These are phyloP conservation scores for Octopus bimaculoides DNA, from an alignment of 1,140 invertebrate species.

Conservation along the genomic window DNA sequence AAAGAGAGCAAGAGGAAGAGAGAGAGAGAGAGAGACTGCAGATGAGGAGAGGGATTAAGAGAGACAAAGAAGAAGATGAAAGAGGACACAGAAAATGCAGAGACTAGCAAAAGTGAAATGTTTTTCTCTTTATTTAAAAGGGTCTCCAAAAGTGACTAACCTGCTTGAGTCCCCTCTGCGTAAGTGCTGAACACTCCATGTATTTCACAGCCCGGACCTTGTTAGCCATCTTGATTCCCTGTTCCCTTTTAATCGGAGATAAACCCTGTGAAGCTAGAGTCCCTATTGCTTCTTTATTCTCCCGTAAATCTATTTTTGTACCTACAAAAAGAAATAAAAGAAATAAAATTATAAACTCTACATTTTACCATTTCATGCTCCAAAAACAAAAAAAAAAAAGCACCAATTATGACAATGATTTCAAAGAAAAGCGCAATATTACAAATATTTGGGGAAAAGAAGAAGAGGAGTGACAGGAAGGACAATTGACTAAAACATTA, in stretches of 20 bases:
- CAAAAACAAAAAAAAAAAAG: neutral
- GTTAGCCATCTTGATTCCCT: slow-evolving; percentile 60
- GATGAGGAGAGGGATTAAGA: too few species aligned
- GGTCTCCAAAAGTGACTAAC: slow-evolving; percentile 23
- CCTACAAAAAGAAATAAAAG: slow-evolving; percentile 31
- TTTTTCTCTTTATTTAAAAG: too few species aligned
- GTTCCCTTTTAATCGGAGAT: slow-evolving; percentile 73
- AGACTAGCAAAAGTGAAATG: too few species aligned
- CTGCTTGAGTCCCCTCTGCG: slow-evolving; percentile 62
- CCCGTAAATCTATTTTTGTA: slow-evolving; percentile 81
- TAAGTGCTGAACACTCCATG: slow-evolving; percentile 65
- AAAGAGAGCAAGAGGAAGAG: too few species aligned
- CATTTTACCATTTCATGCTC: too few species aligned
- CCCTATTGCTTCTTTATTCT: slow-evolving; percentile 96
- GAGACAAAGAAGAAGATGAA: too few species aligned
- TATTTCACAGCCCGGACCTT: slow-evolving; percentile 55
- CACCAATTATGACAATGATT: neutral
- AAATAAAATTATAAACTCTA: too few species aligned
- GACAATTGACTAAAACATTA: too few species aligned
- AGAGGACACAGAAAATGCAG: too few species aligned
- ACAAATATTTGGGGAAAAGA: neutral
- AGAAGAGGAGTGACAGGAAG: too few species aligned
- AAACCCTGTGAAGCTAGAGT: slow-evolving; percentile 94
- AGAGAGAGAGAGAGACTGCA: too few species aligned
- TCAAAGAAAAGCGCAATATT: too few species aligned